Evolutionary conservation across 1,140 invertebrate genomes (phyloP), one percentile per base, ranked within the genome.

Genomic region (Eciton burchellii): DNA sequence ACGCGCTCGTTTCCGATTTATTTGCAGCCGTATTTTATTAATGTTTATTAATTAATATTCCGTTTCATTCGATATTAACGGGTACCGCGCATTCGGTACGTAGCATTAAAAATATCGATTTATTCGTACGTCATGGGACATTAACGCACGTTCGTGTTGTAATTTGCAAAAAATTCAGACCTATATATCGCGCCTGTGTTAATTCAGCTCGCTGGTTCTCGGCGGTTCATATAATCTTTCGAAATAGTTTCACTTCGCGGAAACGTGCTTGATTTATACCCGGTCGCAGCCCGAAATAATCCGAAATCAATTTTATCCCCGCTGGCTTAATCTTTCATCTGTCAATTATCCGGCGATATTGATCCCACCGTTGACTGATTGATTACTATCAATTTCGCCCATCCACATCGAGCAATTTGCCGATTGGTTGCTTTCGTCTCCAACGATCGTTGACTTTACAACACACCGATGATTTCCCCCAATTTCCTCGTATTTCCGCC

Each of bases 321-420:
- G 11, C 16, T 19, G 8, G 16, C 21, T 79, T 70, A 70, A 57
- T 79, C 56, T 79, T 70, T 79, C 8, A 79, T 12, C 35, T 70
- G 35, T n/a, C 74, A 49, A 68, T 76, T 65, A 65, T 52, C 45
- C 19, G 29, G 14, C 41, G 19, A 21, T 76, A 76, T 76, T 68
- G 74, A 41, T 56, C 65, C 74, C 35, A 26, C 11, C 63, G 35
- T 70, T 19, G 47, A 70, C 19, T 59, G 62, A 56, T 79, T 79
- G 63, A 79, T 70, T 70, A 70, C 43, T 76, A 65, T 65, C 72
- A 76, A 65, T 70, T 70, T 70, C 52, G 56, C 70, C 29, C 43
- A 56, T 43, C 21, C 26, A 21, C 29, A 66, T 54, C 21, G 60
- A 12, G 21, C 52, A 29, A 43, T 41, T n/a, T 11, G 24, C 0